These are phyloP conservation scores for Myotis lucifugus DNA, from an alignment of 2,113 vertebrate species.

Conservation along the genomic window DNA sequence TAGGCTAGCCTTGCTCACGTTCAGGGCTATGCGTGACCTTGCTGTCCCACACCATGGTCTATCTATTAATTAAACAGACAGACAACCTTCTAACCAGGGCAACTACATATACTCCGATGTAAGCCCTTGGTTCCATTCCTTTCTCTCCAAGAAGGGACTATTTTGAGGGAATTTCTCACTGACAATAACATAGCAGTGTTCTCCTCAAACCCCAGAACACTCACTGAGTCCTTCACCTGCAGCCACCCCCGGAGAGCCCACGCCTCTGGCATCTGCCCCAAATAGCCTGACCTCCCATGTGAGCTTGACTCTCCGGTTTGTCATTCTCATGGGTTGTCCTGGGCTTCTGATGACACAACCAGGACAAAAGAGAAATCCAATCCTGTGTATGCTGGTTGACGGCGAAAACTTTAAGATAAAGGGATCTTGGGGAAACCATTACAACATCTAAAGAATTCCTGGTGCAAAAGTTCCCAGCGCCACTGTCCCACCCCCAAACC, in stretches of 20 bases:
- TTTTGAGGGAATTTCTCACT: background rate
- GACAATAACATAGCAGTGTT: background rate
- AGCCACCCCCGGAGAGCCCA: background rate
- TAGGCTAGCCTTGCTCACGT: background rate
- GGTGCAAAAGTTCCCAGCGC: background rate
- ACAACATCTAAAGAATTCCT: background rate
- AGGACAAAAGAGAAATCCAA: background rate
- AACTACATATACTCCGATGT: background rate
- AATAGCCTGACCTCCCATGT: background rate
- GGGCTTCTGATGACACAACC: background rate
- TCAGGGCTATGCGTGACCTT: background rate
- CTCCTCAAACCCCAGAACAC: background rate
- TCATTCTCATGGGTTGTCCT: background rate
- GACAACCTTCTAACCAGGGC: slow-evolving; percentile 22
- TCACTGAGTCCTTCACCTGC: too few species aligned
- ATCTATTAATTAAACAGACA: slow-evolving; percentile 27
- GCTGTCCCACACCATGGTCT: background rate
- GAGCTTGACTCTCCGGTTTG: background rate
- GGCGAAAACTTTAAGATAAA: background rate
- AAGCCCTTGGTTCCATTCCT: background rate
- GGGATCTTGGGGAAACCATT: background rate
- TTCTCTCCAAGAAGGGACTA: background rate
- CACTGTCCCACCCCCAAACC: background rate
- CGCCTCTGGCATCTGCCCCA: background rate
- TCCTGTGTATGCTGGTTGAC: too few species aligned